phyloP scores from a whole-genome alignment of 2,888 invertebrate species.

The Pasiphila rectangulata region DNA sequence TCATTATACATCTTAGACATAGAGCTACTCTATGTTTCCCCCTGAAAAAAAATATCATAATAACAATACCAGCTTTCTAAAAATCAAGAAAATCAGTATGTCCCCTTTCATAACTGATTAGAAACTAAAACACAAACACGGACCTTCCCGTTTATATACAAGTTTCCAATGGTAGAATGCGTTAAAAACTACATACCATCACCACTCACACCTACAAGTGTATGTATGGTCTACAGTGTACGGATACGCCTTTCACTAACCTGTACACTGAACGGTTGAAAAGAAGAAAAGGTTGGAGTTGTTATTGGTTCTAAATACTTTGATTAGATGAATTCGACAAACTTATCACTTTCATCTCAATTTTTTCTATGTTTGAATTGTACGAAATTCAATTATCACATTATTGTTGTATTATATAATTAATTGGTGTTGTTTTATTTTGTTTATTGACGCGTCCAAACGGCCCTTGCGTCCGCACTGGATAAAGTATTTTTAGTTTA shows the following conservation, averaged over 20 bases:
- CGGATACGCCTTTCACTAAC: constrained; percentile 71
- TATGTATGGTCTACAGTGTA: constrained; percentile 48
- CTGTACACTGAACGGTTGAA: constrained; percentile 40
- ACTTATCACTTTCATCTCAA: no score
- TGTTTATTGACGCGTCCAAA: no score
- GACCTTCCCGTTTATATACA: constrained; percentile 65
- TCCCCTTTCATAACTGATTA: constrained; percentile 36
- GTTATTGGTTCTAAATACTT: constrained; percentile 6
- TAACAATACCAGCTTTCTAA: constrained; percentile 2
- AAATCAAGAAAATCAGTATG: constrained; percentile 21
- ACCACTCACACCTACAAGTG: constrained; percentile 51
- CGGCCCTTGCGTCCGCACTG: no score
- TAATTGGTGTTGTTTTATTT: no score
- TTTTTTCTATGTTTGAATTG: no score
- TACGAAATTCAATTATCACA: no score
- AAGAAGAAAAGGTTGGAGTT: constrained; percentile 46
- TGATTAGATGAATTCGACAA: background rate
- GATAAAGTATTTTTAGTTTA: no score
- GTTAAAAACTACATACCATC: constrained; percentile 60
- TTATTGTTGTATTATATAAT: no score
- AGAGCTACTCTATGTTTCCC: no score
- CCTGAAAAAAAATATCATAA: background rate
- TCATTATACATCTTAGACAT: no score
- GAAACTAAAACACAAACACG: constrained; percentile 58
- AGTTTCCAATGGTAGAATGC: constrained; percentile 59